Percentiles rank a stretch among this genome's conserved stretches.
Conservation (phyloP, 2,797 vertebrate genomes). For the Cyprinella venusta region DNA sequence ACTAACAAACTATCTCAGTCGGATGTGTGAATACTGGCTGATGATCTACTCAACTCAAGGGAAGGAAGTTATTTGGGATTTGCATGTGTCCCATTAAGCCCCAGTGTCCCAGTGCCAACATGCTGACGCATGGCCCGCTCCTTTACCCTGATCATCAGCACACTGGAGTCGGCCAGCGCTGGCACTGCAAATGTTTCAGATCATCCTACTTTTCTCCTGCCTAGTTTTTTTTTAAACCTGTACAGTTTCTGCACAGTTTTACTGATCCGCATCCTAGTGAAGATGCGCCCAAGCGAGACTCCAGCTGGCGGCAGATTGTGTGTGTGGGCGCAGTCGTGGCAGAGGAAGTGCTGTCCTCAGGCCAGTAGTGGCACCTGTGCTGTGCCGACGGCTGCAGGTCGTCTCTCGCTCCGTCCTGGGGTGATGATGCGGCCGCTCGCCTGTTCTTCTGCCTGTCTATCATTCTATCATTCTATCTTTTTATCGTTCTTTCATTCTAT, state of each 20-base stretch:
- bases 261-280: neutral
- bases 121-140: neutral
- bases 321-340: conserved; percentile 72
- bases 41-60: neutral
- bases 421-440: neutral
- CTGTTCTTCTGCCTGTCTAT: too few relatives aligned
- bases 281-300: conserved; percentile 24
- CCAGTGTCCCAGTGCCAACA: conserved; percentile 8
- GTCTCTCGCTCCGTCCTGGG: neutral
- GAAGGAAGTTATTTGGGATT: neutral
- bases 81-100: neutral
- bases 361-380: conserved; percentile 61
- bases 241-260: neutral
- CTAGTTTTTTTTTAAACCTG: neutral
- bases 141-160: neutral
- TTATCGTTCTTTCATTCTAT: too few relatives aligned
- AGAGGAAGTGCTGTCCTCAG: conserved; percentile 66
- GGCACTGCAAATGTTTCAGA: neutral
- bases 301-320: conserved; percentile 72
- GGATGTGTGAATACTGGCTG: neutral
- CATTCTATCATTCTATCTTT: too few relatives aligned
- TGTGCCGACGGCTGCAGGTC: conserved; percentile 44
- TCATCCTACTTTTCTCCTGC: neutral
- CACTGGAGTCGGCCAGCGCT: neutral
- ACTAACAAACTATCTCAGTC: neutral